Conservation (phyloP, 2,113 vertebrate genomes). For the Menidia beryllina region DNA sequence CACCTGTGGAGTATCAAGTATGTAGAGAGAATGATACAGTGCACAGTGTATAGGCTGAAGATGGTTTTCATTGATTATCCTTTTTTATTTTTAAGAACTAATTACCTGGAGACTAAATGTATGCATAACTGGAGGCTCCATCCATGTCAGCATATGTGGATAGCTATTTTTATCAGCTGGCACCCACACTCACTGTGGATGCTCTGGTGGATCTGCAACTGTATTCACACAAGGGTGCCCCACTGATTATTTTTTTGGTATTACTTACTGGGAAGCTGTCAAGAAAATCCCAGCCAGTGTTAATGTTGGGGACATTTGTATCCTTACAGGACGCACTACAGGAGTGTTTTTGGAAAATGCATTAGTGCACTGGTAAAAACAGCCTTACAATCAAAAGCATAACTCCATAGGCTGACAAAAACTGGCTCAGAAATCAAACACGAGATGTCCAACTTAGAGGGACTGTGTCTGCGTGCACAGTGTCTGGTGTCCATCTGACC, state of each 20-base stretch:
- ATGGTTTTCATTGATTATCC: neutral
- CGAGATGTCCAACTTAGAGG: no score
- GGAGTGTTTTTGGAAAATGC: neutral
- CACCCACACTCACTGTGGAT: neutral
- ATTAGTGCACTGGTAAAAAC: no score
- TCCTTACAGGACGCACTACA: neutral
- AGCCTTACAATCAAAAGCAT: no score
- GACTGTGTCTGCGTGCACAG: no score
- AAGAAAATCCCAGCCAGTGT: neutral
- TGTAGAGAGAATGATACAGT: neutral
- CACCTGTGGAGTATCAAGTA: neutral
- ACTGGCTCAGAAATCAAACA: no score
- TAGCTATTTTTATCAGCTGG: neutral
- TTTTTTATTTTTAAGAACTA: neutral
- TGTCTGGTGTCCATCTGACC: neutral
- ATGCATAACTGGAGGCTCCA: neutral
- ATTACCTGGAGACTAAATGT: neutral
- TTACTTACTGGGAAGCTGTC: neutral
- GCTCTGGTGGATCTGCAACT: neutral
- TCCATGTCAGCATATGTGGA: neutral
- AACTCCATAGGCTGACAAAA: no score
- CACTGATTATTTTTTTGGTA: neutral
- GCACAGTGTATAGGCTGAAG: neutral
- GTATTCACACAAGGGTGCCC: neutral
- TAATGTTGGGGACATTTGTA: neutral